Base-by-base conservation (phyloP, 2,888 invertebrate species). In the Acleris emargana region DNA sequence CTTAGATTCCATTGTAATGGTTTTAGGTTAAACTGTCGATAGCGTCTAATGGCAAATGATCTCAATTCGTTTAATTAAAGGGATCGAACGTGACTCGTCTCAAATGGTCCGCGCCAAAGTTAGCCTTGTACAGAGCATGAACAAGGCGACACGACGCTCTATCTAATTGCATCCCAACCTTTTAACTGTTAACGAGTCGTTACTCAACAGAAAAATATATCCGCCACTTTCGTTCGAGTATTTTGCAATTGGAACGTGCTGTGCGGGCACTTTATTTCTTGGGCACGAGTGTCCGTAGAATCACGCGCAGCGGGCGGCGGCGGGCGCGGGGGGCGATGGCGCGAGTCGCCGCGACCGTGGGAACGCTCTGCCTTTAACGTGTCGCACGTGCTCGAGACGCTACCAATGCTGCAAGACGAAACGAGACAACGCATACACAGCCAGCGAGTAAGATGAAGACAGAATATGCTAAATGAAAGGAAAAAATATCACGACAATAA, bases 331-430 rank as follows among this genome's bases (percentile, higher is more conserved):
- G 69, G 74, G 74, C 69, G 77, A 70, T 45, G 62, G 67, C 45
- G 45, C 43, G 59, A 60, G 62, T 81, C 85, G 86, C 80, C 85
- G 77, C 76, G 87, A 91, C 91, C 92, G 92, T 92, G 92, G 91
- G 92, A 92, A 92, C 88, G 91, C 82, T 88, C 87, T 89, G 92
- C 90, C 91, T 91, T 92, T 91, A 91, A 89, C 91, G 86, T 85
- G 87, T 87, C 91, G 91, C 92, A 91, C 92, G 92, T 92, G 92
- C 91, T 89, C 86, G 80, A 83, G 81, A 85, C 84, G 87, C 85
- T 87, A 85, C 86, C 78, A 83, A 78, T 76, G 75, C 80, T 79
- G 73, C 79, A 73, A 81, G 87, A 76, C 71, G 69, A 75, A 89
- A 67, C 73, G 79, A 78, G 88, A 87, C 81, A 73, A 74, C 75